A percentile compares a stretch with the other conserved stretches of the same genome.
Evolutionary conservation across 2,888 invertebrate species (phyloP).

Genomic region (Panzeria rudis): DNA sequence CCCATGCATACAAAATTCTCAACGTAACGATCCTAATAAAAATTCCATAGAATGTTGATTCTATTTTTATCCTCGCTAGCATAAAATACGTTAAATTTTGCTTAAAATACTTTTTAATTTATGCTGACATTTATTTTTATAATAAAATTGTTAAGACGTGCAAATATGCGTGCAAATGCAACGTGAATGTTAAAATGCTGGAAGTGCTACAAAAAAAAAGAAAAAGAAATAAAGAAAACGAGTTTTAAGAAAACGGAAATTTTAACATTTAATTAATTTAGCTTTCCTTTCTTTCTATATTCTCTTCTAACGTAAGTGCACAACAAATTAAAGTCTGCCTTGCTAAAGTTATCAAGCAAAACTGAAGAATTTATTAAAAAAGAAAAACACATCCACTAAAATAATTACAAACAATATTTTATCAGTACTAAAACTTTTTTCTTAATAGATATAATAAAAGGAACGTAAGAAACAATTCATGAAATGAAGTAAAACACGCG

Average conservation of each 20-base stretch:
- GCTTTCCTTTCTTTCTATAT: not conserved
- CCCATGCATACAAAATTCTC: not conserved
- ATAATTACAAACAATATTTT: not conserved
- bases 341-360: not conserved
- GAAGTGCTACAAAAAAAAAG: not conserved
- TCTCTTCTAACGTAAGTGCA: not conserved
- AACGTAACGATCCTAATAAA: slow-evolving; percentile 28
- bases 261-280: slow-evolving; percentile 32
- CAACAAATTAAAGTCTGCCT: slow-evolving; percentile 17
- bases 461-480: not conserved
- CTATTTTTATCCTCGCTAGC: not conserved
- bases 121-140: slow-evolving; percentile 47
- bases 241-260: slow-evolving; percentile 1
- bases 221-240: not conserved
- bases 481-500: not conserved
- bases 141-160: slow-evolving; percentile 40
- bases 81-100: not conserved
- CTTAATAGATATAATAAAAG: not conserved
- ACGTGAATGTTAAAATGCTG: not conserved
- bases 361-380: not conserved
- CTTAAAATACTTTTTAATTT: slow-evolving; percentile 33
- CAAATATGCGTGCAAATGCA: slow-evolving; percentile 45
- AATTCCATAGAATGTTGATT: slow-evolving; percentile 3
- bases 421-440: not conserved
- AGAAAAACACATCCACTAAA: not conserved